Percentiles rank a stretch among this genome's conserved stretches.
phyloP scores from a whole-genome alignment of 2,888 invertebrate genomes.

The Athrips mouffetella region DNA sequence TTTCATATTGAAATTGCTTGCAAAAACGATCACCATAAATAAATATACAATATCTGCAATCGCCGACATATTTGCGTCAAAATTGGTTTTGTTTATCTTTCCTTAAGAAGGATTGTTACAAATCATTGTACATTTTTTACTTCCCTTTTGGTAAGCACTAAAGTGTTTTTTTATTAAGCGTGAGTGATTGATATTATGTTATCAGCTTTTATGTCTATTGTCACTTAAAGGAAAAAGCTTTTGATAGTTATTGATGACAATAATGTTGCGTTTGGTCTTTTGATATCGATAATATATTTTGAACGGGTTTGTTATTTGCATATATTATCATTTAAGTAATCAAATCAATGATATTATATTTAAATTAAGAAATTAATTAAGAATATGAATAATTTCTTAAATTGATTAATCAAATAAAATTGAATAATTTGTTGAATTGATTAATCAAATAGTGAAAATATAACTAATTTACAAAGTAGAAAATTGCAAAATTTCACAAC shows the following conservation, averaged over 20 bases:
- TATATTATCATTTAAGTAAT: no score
- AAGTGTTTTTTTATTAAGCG: constrained; percentile 9
- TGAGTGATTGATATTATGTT: constrained; percentile 12
- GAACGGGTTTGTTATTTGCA: no score
- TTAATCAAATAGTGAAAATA: no score
- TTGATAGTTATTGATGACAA: constrained; percentile 5
- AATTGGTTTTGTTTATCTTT: constrained; percentile 65
- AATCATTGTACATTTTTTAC: constrained; percentile 48
- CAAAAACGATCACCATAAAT: no score
- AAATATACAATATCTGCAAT: constrained; percentile 65
- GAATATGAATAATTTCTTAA: no score
- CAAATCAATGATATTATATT: neutral
- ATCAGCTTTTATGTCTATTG: constrained; percentile 10
- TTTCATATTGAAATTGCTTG: no score
- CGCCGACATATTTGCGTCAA: constrained; percentile 61
- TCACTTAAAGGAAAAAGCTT: constrained; percentile 8
- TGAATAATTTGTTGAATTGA: no score
- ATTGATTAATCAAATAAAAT: no score
- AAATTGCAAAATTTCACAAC: no score
- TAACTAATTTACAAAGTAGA: no score
- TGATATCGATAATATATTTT: neutral
- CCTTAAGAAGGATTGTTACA: constrained; percentile 57
- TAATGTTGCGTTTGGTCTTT: neutral
- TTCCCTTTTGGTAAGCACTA: constrained; percentile 22
- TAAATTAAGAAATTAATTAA: no score